Percentiles rank a stretch among this genome's conserved stretches.
These are phyloP conservation scores for Anastatus disparis DNA, from an alignment of 1,140 invertebrate species.

Conservation along the genomic window DNA sequence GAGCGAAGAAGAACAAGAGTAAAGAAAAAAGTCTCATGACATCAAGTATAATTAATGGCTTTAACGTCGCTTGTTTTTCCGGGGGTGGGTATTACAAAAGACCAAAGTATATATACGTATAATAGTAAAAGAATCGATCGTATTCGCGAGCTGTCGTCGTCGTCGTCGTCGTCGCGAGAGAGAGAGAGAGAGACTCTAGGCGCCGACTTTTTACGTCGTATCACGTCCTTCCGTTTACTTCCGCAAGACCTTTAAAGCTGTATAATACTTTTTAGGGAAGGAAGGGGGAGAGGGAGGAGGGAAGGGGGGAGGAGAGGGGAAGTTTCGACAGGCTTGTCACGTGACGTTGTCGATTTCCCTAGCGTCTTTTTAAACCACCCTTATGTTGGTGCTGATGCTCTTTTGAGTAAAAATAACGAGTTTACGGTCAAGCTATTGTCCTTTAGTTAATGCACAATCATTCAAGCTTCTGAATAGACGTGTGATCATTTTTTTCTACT, in stretches of 20 bases:
- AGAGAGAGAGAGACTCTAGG: too few species aligned
- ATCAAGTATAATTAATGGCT: slow-evolving; percentile 44
- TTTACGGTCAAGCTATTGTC: slow-evolving; percentile 19
- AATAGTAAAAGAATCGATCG: slow-evolving; percentile 40
- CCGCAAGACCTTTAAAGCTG: too few species aligned
- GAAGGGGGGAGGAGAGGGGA: too few species aligned
- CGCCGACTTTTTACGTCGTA: slow-evolving; percentile 37
- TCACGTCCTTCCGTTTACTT: slow-evolving; percentile 37
- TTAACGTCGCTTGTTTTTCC: slow-evolving; percentile 40
- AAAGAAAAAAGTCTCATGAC: background rate
- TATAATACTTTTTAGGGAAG: too few species aligned
- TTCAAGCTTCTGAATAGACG: slow-evolving; percentile 13
- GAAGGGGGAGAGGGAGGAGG: too few species aligned
- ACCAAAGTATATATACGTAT: too few species aligned
- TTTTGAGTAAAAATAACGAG: slow-evolving; percentile 28
- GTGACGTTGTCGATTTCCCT: slow-evolving; percentile 36
- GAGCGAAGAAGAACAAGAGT: slow-evolving; percentile 18
- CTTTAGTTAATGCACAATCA: slow-evolving; percentile 27
- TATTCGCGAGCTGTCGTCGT: background rate
- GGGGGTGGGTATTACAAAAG: slow-evolving; percentile 43
- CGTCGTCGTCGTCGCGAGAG: background rate
- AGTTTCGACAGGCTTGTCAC: slow-evolving; percentile 11
- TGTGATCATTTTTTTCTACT: slow-evolving; percentile 13
- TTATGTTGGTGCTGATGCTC: background rate
- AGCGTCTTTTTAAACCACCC: slow-evolving; percentile 10